Evolutionary conservation across 2,113 vertebrate genomes (phyloP).

Genomic region (Spea bombifrons): DNA sequence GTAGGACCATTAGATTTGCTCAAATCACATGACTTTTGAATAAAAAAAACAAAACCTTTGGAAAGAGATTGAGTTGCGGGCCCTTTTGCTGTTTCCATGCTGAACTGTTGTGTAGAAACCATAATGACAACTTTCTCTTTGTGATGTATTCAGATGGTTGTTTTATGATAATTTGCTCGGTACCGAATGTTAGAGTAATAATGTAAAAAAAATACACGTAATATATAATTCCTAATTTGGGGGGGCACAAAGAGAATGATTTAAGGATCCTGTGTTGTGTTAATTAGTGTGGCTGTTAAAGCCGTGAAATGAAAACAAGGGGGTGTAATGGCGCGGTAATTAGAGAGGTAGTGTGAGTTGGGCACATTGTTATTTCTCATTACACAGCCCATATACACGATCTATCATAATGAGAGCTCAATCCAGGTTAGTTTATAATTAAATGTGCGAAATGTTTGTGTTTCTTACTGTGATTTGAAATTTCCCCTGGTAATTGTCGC

Average conservation of each 20-base stretch:
- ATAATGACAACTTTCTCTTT: no score
- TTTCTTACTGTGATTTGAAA: conserved; percentile 2
- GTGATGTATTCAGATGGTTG: no score
- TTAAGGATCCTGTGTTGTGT: neutral
- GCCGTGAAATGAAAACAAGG: conserved; percentile 33
- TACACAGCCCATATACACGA: conserved; percentile 4
- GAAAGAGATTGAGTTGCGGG: no score
- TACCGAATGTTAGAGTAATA: no score
- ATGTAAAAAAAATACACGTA: no score
- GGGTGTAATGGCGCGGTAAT: conserved; percentile 30
- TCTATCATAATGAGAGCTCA: conserved; percentile 22
- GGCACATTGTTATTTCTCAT: conserved; percentile 29
- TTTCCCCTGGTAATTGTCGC: conserved; percentile 33
- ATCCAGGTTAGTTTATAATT: conserved; percentile 1
- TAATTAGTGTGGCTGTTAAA: conserved; percentile 24
- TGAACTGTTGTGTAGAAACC: no score
- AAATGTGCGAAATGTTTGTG: conserved; percentile 22
- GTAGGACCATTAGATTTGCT: no score
- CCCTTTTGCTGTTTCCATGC: no score
- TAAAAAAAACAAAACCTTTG: no score
- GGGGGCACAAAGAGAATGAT: neutral
- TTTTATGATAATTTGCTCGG: no score
- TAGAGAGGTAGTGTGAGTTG: conserved; percentile 28
- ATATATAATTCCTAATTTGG: no score
- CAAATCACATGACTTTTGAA: no score